phyloP scores from a whole-genome alignment of 1,140 invertebrate genomes.

The Calliopsis andreniformis region DNA sequence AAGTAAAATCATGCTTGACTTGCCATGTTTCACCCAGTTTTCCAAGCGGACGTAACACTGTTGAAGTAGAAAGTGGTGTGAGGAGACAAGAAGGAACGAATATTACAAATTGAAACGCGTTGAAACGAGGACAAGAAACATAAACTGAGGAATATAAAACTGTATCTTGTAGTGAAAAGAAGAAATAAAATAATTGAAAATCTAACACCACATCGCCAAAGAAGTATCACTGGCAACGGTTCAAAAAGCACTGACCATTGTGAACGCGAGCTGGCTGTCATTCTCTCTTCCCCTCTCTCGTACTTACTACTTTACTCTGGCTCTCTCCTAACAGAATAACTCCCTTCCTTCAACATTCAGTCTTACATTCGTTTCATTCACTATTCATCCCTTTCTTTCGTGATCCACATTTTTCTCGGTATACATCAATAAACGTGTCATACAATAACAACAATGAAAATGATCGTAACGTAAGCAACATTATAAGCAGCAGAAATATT shows the following conservation, averaged over 20 bases:
- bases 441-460: neutral
- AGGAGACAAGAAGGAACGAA: neutral
- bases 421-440: too few relatives aligned
- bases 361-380: conserved; percentile 4
- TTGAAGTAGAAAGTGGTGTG: conserved; percentile 22
- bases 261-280: conserved; percentile 58
- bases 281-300: conserved; percentile 43
- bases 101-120: neutral
- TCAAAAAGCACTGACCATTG: conserved; percentile 80
- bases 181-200: conserved; percentile 48
- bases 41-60: conserved; percentile 11
- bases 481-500: neutral
- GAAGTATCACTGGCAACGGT: conserved; percentile 80
- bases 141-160: neutral
- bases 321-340: neutral
- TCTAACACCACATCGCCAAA: conserved; percentile 70
- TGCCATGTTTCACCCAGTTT: conserved; percentile 58
- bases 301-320: conserved; percentile 9
- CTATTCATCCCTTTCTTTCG: neutral
- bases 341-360: conserved; percentile 25
- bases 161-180: neutral
- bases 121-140: neutral
- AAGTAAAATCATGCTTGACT: conserved; percentile 36
- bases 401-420: neutral
- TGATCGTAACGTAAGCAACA: conserved; percentile 12